Conservation (phyloP, 2,797 vertebrate genomes). For the Orientallactaga sibirica region DNA sequence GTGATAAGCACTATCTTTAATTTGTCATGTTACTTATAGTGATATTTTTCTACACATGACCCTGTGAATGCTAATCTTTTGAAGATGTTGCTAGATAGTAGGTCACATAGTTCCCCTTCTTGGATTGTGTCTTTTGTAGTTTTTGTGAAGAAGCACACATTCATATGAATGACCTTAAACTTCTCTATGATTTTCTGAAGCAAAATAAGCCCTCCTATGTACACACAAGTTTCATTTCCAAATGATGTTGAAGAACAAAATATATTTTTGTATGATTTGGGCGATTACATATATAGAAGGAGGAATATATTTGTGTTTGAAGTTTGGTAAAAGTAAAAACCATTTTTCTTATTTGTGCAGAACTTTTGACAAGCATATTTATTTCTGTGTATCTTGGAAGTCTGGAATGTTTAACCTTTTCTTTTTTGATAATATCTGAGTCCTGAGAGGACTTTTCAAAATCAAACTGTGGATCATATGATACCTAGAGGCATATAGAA, state of each 20-base stretch:
- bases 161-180: constrained; percentile 39
- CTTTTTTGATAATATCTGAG: constrained; percentile 29
- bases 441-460: neutral
- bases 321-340: neutral
- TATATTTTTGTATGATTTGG: neutral
- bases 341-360: neutral
- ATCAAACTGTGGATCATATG: neutral
- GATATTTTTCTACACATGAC: constrained; percentile 44
- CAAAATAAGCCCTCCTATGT: neutral
- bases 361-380: neutral
- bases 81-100: constrained; percentile 40
- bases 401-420: neutral
- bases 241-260: neutral
- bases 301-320: neutral
- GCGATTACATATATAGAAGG: neutral
- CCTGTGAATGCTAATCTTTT: constrained; percentile 28
- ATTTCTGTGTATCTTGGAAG: neutral
- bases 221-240: neutral
- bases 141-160: constrained; percentile 38
- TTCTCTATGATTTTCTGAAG: constrained; percentile 36
- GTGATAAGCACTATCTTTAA: constrained; percentile 57
- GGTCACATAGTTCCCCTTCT: neutral
- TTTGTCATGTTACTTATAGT: constrained; percentile 37
- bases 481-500: neutral
- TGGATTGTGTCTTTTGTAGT: constrained; percentile 43